phyloP scores from a whole-genome alignment of 2,888 invertebrate genomes.

The Drosophila rellima region DNA sequence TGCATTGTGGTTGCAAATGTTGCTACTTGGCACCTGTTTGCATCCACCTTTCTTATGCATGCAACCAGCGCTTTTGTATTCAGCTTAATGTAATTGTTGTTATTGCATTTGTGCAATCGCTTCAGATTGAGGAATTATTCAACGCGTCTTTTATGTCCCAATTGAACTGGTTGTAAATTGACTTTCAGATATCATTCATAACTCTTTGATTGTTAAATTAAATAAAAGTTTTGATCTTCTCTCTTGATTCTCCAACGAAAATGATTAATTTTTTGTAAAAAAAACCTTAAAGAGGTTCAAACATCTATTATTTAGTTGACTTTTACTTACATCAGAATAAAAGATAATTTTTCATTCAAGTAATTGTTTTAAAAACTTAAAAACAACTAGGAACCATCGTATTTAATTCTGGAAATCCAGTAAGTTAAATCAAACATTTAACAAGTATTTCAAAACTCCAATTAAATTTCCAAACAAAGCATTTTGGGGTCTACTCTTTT shows the following conservation, averaged over 20 bases:
- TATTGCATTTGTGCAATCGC: conserved; percentile 69
- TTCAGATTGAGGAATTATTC: conserved; percentile 47
- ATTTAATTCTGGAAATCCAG: too few relatives aligned
- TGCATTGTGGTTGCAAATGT: conserved; percentile 49
- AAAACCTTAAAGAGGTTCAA: too few relatives aligned
- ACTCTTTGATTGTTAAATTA: neutral
- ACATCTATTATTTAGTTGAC: too few relatives aligned
- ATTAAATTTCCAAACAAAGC: neutral
- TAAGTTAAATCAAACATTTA: neutral
- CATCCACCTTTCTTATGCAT: conserved; percentile 43
- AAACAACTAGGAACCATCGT: too few relatives aligned
- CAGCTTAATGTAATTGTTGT: conserved; percentile 71
- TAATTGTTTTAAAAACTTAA: too few relatives aligned
- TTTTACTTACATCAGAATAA: too few relatives aligned
- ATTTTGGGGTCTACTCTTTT: neutral
- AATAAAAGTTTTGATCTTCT: neutral
- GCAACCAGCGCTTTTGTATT: conserved; percentile 46
- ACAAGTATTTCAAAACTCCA: too few relatives aligned
- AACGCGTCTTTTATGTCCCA: conserved; percentile 13
- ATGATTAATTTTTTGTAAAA: too few relatives aligned
- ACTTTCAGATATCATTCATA: neutral
- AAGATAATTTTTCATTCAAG: too few relatives aligned
- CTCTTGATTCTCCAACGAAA: neutral
- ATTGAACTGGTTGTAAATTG: conserved; percentile 4
- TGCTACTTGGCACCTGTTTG: conserved; percentile 67